These are phyloP conservation scores for Lasius fuliginosus DNA, from an alignment of 2,888 invertebrate genomes.

Conservation along the genomic window DNA sequence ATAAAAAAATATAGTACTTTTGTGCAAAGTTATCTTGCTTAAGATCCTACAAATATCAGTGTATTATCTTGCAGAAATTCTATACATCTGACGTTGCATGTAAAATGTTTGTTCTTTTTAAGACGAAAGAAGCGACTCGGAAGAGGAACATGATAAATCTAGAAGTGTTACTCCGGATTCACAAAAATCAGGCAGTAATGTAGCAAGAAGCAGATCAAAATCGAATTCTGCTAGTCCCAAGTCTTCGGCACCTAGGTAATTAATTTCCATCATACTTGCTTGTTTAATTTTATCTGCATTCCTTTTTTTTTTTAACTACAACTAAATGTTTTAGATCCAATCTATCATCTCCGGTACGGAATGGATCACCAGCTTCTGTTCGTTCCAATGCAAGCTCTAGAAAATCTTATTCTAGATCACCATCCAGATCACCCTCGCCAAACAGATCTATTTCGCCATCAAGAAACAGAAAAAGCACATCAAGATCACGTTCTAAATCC, in stretches of 20 bases:
- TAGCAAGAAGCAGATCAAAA: conserved; percentile 73
- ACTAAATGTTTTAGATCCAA: conserved; percentile 70
- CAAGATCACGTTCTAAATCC: conserved; percentile 76
- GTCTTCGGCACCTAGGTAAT: conserved; percentile 74
- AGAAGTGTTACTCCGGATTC: conserved; percentile 73
- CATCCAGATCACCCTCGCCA: conserved; percentile 73
- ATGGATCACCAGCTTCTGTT: conserved; percentile 72
- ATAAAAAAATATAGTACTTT: not conserved
- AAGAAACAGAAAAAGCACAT: conserved; percentile 56
- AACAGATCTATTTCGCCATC: conserved; percentile 68
- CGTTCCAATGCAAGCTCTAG: conserved; percentile 75
- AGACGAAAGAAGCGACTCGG: conserved; percentile 77
- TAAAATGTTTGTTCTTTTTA: conserved; percentile 36
- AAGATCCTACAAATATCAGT: not conserved
- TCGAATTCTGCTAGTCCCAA: conserved; percentile 74
- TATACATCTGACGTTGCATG: not conserved
- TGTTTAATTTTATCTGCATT: conserved; percentile 12
- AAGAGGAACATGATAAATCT: conserved; percentile 76
- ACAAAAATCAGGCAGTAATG: conserved; percentile 69
- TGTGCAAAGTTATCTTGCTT: not conserved
- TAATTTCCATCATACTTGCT: conserved; percentile 6
- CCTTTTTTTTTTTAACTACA: not conserved
- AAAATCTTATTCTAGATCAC: conserved; percentile 79
- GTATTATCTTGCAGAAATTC: not conserved
- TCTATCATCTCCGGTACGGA: conserved; percentile 70